phyloP scores from a whole-genome alignment of 2,888 invertebrate species.

The Drosophila robusta region DNA sequence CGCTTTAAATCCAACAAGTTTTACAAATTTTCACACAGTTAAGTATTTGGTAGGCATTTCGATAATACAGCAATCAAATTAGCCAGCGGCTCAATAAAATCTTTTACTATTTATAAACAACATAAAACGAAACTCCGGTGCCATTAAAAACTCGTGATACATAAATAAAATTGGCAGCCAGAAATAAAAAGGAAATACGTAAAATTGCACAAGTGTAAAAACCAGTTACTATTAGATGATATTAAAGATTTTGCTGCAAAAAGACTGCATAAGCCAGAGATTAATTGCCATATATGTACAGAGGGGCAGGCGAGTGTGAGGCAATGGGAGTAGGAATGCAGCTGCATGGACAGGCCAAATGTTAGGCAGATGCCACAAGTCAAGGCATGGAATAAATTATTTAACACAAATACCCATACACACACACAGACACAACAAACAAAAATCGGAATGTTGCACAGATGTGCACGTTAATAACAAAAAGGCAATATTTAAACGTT shows the following conservation, averaged over 20 bases:
- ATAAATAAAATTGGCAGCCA: slow-evolving; percentile 48
- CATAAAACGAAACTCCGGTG: slow-evolving; percentile 8
- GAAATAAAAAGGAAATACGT: slow-evolving; percentile 23
- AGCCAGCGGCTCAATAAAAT: slow-evolving; percentile 19
- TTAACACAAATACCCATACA: slow-evolving; percentile 35
- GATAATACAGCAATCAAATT: slow-evolving; percentile 22
- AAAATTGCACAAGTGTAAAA: slow-evolving; percentile 41
- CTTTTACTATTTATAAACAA: slow-evolving; percentile 12
- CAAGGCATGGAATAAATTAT: slow-evolving; percentile 64
- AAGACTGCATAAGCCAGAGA: slow-evolving; percentile 53
- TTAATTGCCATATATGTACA: slow-evolving; percentile 54
- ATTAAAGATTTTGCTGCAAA: slow-evolving; percentile 30
- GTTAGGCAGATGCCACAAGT: slow-evolving; percentile 54
- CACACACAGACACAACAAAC: slow-evolving; percentile 14
- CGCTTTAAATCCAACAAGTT: slow-evolving; percentile 19
- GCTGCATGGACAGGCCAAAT: slow-evolving; percentile 40
- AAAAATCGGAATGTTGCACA: slow-evolving; percentile 66
- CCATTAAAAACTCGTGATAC: slow-evolving; percentile 45
- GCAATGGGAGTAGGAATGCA: slow-evolving; percentile 34
- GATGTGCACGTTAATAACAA: slow-evolving; percentile 56
- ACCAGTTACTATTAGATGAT: slow-evolving; percentile 56
- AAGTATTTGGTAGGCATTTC: slow-evolving; percentile 17
- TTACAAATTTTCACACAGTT: slow-evolving; percentile 11
- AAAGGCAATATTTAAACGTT: slow-evolving; percentile 29
- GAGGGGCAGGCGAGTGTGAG: slow-evolving; percentile 10